These are phyloP conservation scores for Bombyx mandarina DNA, from an alignment of 1,140 invertebrate genomes.

Conservation along the genomic window DNA sequence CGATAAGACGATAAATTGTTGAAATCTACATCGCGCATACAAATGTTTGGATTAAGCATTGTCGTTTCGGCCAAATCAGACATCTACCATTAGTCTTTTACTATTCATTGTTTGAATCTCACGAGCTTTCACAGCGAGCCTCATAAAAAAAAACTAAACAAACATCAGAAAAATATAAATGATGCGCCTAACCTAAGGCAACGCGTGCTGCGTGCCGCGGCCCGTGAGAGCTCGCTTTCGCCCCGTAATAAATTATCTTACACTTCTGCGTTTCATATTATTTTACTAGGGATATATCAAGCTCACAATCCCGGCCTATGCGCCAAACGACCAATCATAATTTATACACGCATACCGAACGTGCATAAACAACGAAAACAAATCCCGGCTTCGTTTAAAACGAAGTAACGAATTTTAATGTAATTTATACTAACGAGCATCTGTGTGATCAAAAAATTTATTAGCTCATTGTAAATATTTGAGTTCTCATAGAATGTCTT, in stretches of 20 bases:
- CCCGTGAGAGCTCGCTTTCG: constrained; percentile 42
- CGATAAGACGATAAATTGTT: constrained; percentile 32
- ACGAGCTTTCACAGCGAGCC: constrained; percentile 38
- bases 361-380: constrained; percentile 33
- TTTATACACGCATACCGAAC: constrained; percentile 34
- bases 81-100: constrained; percentile 55
- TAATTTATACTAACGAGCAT: too few relatives aligned
- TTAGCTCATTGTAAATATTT: too few relatives aligned
- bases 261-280: constrained; percentile 54
- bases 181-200: constrained; percentile 59
- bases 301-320: constrained; percentile 46
- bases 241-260: constrained; percentile 61
- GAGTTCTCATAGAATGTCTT: too few relatives aligned
- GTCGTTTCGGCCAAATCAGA: constrained; percentile 46
- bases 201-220: constrained; percentile 43
- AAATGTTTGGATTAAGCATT: constrained; percentile 60
- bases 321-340: constrained; percentile 48
- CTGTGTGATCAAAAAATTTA: too few relatives aligned
- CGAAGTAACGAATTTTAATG: constrained; percentile 3
- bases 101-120: constrained; percentile 61
- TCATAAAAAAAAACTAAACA: constrained; percentile 57
- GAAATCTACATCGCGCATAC: constrained; percentile 37
- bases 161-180: constrained; percentile 68
- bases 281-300: constrained; percentile 58
- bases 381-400: constrained; percentile 27